phyloP scores from a whole-genome alignment of 2,888 invertebrate genomes.

The Cantharis rufa region DNA sequence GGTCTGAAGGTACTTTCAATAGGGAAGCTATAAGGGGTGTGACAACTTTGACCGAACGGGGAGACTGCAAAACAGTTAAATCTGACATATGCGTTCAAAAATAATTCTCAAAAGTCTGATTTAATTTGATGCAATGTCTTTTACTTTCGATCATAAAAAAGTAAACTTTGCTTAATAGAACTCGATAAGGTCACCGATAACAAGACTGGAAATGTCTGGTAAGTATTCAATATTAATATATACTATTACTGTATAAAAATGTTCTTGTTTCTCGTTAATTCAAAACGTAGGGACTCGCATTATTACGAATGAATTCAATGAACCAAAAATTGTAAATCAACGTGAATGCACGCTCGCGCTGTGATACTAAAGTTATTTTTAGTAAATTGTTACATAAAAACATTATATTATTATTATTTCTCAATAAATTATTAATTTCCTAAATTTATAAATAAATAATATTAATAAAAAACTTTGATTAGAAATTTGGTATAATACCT shows the following conservation, averaged over 20 bases:
- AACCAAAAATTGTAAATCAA: not conserved
- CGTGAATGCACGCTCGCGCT: not conserved
- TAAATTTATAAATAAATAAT: not conserved
- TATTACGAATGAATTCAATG: not conserved
- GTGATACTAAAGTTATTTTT: not conserved
- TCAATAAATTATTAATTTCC: no score
- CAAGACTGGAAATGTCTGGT: not conserved
- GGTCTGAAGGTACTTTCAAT: conserved; percentile 34
- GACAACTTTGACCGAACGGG: conserved; percentile 39
- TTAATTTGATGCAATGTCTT: not conserved
- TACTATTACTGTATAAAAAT: not conserved
- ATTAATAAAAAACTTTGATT: not conserved
- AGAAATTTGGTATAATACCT: not conserved
- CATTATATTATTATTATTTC: not conserved
- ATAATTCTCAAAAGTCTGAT: not conserved
- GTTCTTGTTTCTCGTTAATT: not conserved
- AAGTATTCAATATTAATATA: not conserved
- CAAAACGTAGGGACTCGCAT: not conserved
- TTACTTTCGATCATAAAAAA: not conserved
- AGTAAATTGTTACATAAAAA: not conserved
- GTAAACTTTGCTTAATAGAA: not conserved
- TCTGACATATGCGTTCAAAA: not conserved
- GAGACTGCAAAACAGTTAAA: conserved; percentile 3
- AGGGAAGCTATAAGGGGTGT: conserved; percentile 38
- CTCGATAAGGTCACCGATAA: not conserved